Evolutionary conservation across 2,113 vertebrate species (phyloP).

Genomic region (Siniperca knerii): DNA sequence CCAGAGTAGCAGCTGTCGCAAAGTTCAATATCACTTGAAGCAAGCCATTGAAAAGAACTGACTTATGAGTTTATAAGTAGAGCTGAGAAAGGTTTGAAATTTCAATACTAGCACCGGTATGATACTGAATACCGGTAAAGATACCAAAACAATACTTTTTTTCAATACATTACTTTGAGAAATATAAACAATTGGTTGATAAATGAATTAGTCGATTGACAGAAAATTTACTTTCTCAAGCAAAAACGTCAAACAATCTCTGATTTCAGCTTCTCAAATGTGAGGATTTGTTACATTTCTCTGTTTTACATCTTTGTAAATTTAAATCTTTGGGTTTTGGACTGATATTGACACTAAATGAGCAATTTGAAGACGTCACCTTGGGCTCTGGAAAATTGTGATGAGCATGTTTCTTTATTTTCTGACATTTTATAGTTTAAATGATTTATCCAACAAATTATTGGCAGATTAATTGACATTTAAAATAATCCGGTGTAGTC

Average conservation of each 20-base stretch:
- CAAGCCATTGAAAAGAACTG: not conserved
- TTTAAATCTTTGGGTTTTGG: not conserved
- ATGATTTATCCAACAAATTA: too few species aligned
- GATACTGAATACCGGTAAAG: not conserved
- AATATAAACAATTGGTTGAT: not conserved
- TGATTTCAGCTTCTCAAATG: not conserved
- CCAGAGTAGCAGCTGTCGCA: not conserved
- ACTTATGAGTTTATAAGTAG: not conserved
- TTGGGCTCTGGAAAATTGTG: not conserved
- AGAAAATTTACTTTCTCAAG: not conserved
- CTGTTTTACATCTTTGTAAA: not conserved
- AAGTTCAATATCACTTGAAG: not conserved
- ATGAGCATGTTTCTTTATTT: not conserved
- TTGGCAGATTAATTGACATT: too few species aligned
- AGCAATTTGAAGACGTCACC: not conserved
- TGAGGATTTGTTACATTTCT: not conserved
- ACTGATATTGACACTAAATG: not conserved
- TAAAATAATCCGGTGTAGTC: not conserved
- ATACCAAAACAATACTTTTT: not conserved
- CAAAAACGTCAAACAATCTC: not conserved
- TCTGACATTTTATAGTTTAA: too few species aligned
- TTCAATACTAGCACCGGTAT: not conserved
- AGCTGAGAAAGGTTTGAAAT: not conserved
- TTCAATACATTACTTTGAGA: not conserved
- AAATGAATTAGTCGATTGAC: not conserved